phyloP scores from a whole-genome alignment of 2,113 vertebrate species.

The Pterocles burchelli region DNA sequence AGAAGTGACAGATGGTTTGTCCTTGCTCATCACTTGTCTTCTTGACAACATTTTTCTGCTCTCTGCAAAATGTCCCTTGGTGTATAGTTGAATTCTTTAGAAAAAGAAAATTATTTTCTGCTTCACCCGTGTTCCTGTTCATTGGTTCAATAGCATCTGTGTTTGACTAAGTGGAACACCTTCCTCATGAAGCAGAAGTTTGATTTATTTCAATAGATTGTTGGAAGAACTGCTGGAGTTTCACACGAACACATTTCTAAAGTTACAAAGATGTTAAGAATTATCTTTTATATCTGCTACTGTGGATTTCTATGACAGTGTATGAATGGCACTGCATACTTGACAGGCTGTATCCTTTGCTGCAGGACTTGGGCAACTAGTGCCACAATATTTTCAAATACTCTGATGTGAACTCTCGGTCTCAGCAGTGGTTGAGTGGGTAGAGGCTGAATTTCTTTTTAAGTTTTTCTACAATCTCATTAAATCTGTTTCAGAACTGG shows the following conservation, averaged over 20 bases:
- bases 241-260: background rate
- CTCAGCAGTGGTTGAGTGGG: background rate
- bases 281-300: background rate
- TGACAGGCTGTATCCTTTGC: background rate
- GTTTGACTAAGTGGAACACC: constrained; percentile 29
- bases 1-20: constrained; percentile 75
- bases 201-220: constrained; percentile 15
- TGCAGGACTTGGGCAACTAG: background rate
- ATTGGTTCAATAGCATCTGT: background rate
- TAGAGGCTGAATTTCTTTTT: background rate
- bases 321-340: background rate
- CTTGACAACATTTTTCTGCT: constrained; percentile 51
- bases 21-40: constrained; percentile 66
- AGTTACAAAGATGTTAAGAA: constrained; percentile 9
- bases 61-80: constrained; percentile 27
- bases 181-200: background rate
- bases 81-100: background rate
- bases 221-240: constrained; percentile 3
- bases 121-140: background rate
- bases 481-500: background rate
- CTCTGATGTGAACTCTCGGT: background rate
- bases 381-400: background rate
- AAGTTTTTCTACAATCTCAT: background rate
- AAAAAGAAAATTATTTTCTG: constrained; percentile 36
- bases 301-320: background rate